Evolutionary conservation across 1,140 invertebrate genomes (phyloP), one percentile per base, ranked within the genome.

Genomic region (Tenebrio molitor): DNA sequence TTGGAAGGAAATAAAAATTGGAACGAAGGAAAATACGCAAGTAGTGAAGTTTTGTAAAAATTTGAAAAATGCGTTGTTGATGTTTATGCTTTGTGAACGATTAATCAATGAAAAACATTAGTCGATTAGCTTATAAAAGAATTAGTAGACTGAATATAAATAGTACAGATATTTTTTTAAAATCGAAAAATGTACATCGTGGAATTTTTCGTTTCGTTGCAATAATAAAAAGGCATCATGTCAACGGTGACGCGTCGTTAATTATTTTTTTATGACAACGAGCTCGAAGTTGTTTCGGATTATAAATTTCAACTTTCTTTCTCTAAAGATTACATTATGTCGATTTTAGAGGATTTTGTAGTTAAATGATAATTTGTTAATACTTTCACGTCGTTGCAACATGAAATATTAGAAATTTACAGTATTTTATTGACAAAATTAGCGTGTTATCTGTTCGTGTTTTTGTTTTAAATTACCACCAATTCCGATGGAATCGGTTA

Each of bases 241-340:
- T 58, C 12, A 39, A 39, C 36, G 14, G 12, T 29, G 50, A 58
- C 50, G 23, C 23, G 12, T n/a, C 46, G 50, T 15, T 58, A 33
- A 58, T 58, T 58, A 58, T 29, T 29, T 58, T 58, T 58, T 58
- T 39, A 39, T 39, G 36, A 58, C 23, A 29, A 12, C 12, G 10
- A 14, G 6, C 21, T 25, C 23, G 46, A 29, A 25, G 46, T 23
- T 39, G 36, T 39, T 39, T 46, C 19, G 23, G 50, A 25, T 58
- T 58, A 29, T 58, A 58, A 58, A 58, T 58, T 29, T 33, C 50
- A 58, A 58, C 50, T 58, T 58, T 58, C 50, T 58, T 58, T 58
- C 21, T 58, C 29, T 34, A n/a, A 58, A 58, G 21, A 25, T 29
- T n/a, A 29, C 15, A 23, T 53, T 21, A 53, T 53, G 50, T 34